Evolutionary conservation across 2,113 vertebrate genomes (phyloP), one percentile per base, ranked within the genome.

Genomic region (Tauraco erythrolophus): DNA sequence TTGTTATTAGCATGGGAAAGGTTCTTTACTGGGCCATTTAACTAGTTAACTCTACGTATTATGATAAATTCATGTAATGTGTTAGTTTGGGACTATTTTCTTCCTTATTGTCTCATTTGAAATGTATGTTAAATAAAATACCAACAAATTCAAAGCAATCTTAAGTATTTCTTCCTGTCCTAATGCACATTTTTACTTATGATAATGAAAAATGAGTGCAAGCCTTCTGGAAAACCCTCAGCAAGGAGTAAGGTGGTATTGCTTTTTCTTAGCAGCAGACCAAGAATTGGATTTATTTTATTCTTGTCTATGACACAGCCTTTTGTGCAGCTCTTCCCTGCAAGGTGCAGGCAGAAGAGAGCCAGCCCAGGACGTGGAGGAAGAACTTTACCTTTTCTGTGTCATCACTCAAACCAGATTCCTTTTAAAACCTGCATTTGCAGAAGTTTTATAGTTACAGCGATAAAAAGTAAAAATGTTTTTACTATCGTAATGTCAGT

Each of bases 371-470:
- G 19, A 45, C 31, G 10, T 24, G 22, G 8, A 51, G 16, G 11
- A 28, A 50, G 14, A 84, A 45, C 15, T 28, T 66, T 30, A 33
- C 5, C 2, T 56, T 91, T 27, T 16, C 14, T 37, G 7, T 62
- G 65, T 39, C 25, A 53, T 65, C 70, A 39, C 10, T 53, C 25
- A 53, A 45, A 65, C 6, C 5, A n/a, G n/a, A 41, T 61, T 31
- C 1, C 24, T 48, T 65, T 91, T 89, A 83, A 86, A 96, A 58
- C 46, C 83, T 81, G 33, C 16, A 50, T 92, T 97, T 96, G 23
- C 28, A 69, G 54, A 75, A 77, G 11, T 91, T 82, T 64, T 80
- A 39, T 14, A 21, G 33, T 84, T 95, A 56, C 8, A 28, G 45
- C 51, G n/a, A 93, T 13, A 56, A 62, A 92, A 94, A 88, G 23